phyloP scores from a whole-genome alignment of 2,797 vertebrate genomes.

The Nasua narica region DNA sequence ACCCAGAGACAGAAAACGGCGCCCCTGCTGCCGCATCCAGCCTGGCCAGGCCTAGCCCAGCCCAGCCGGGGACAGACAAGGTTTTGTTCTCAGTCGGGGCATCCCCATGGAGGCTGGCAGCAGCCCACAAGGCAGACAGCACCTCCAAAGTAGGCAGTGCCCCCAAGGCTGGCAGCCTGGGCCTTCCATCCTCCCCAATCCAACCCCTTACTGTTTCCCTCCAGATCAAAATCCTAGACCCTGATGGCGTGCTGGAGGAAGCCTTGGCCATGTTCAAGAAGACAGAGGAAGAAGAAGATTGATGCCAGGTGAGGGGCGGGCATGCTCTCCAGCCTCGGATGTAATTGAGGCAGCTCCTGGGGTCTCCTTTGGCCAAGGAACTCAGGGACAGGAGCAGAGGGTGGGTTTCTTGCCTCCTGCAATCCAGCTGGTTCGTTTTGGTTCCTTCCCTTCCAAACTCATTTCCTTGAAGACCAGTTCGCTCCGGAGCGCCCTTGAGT shows the following conservation, averaged over 20 bases:
- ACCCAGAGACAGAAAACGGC: not conserved
- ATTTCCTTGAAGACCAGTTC: not conserved
- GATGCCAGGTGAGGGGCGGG: not conserved
- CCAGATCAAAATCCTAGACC: constrained; percentile 88
- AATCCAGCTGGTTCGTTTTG: too few relatives aligned
- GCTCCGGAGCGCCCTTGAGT: not conserved
- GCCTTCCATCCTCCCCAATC: not conserved
- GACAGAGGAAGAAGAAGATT: not conserved
- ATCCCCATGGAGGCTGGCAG: not conserved
- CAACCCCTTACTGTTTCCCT: not conserved
- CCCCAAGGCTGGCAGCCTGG: not conserved
- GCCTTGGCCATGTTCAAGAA: constrained; percentile 78
- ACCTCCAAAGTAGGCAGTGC: not conserved
- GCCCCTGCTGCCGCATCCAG: not conserved
- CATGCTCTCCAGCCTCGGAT: not conserved
- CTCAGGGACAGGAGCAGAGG: not conserved
- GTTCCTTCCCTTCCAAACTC: not conserved
- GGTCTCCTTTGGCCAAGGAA: not conserved
- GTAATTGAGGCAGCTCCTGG: not conserved
- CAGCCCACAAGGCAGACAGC: not conserved
- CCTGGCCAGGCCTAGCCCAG: not conserved
- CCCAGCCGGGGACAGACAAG: not conserved
- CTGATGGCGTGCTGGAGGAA: constrained; percentile 86
- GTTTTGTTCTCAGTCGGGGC: constrained; percentile 7
- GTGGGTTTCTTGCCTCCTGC: not conserved